Conservation (phyloP, 2,888 invertebrate genomes). For the Bugulina stolonifera region DNA sequence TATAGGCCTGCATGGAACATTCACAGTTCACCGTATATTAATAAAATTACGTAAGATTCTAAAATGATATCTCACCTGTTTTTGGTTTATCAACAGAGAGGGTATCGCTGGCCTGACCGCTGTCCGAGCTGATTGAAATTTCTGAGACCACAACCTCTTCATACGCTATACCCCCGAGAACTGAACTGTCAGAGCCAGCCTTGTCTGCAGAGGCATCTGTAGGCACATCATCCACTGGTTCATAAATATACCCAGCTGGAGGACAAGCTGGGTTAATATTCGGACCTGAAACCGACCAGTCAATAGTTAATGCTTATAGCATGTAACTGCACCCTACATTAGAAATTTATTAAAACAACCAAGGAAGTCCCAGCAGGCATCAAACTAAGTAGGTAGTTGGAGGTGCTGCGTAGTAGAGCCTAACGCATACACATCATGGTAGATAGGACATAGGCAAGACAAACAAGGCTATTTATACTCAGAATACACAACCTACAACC, state of each 20-base stretch:
- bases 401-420: no score
- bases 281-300: slow-evolving; percentile 31
- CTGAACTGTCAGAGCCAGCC: not conserved
- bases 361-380: no score
- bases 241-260: slow-evolving; percentile 21
- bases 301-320: not conserved
- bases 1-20: no score
- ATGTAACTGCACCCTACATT: not conserved
- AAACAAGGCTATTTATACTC: no score
- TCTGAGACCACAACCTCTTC: slow-evolving; percentile 10
- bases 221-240: not conserved
- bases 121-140: not conserved
- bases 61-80: slow-evolving; percentile 19
- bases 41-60: no score
- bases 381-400: no score
- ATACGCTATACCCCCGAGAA: not conserved
- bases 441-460: no score
- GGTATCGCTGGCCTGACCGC: not conserved
- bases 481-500: no score
- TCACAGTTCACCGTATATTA: no score
- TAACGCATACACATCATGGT: no score
- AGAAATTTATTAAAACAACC: no score
- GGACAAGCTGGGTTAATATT: slow-evolving; percentile 38
- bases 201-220: not conserved
- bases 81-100: slow-evolving; percentile 21